A percentile compares a stretch with the other conserved stretches of the same genome.
These are phyloP conservation scores for Myxocyprinus asiaticus DNA, from an alignment of 2,113 vertebrate genomes.

Conservation along the genomic window DNA sequence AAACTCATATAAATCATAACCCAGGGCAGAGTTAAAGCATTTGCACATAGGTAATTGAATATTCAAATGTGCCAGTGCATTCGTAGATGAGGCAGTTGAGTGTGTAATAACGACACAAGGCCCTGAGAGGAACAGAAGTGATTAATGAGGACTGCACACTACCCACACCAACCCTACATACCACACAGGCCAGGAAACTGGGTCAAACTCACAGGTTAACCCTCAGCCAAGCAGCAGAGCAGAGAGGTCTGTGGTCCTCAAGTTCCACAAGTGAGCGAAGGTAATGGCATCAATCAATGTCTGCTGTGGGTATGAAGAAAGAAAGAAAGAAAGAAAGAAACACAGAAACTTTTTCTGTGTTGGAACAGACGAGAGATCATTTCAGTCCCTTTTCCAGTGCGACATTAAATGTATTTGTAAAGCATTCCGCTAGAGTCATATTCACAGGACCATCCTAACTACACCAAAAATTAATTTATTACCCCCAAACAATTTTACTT, in stretches of 20 bases:
- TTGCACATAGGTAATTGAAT: slow-evolving; percentile 68
- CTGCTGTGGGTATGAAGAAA: neutral
- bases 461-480: too few relatives aligned
- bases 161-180: slow-evolving; percentile 46
- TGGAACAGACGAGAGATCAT: neutral
- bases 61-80: slow-evolving; percentile 55
- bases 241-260: slow-evolving; percentile 13
- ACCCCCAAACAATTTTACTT: too few relatives aligned
- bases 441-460: neutral
- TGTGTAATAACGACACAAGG: slow-evolving; percentile 57
- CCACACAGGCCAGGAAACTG: slow-evolving; percentile 45
- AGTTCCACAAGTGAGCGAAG: slow-evolving; percentile 27
- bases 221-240: slow-evolving; percentile 13
- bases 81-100: slow-evolving; percentile 50
- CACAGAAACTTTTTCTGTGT: slow-evolving; percentile 22
- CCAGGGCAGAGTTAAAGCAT: slow-evolving; percentile 61
- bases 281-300: slow-evolving; percentile 37
- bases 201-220: slow-evolving; percentile 55
- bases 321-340: neutral
- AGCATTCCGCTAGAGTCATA: neutral
- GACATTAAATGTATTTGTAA: neutral
- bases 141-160: slow-evolving; percentile 53
- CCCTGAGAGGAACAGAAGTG: slow-evolving; percentile 49
- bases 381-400: neutral
- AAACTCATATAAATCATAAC: slow-evolving; percentile 62